A percentile compares a stretch with the other conserved stretches of the same genome.
Evolutionary conservation across 2,113 vertebrate species (phyloP).

Genomic region (Cercocebus atys): DNA sequence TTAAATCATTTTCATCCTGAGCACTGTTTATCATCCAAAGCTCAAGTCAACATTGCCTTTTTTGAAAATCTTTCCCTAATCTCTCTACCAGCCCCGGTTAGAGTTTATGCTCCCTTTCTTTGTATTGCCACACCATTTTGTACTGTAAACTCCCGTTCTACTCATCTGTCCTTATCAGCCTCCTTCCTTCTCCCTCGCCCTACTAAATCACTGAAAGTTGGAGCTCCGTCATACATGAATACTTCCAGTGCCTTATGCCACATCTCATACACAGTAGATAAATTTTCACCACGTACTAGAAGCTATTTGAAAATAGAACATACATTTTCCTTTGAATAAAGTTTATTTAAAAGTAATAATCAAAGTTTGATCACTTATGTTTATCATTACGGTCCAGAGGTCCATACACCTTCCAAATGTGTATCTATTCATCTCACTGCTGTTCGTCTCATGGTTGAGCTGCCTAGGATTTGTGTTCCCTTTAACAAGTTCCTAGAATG

Average conservation of each 20-base stretch:
- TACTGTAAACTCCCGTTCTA: neutral
- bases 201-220: neutral
- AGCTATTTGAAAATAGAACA: neutral
- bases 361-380: neutral
- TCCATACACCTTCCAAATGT: neutral
- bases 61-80: neutral
- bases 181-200: neutral
- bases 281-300: neutral
- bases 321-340: neutral
- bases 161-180: neutral
- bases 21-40: neutral
- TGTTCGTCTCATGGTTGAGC: neutral
- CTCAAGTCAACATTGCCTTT: neutral
- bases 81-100: neutral
- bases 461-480: neutral
- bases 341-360: neutral
- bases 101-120: neutral
- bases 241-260: neutral
- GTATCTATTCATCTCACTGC: neutral
- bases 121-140: accelerated
- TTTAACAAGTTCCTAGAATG: neutral
- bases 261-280: neutral
- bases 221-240: too few species aligned
- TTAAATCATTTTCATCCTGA: neutral
- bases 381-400: neutral